Base-by-base conservation (phyloP, 2,888 invertebrate genomes). In the Sarcophaga rosellei region DNA sequence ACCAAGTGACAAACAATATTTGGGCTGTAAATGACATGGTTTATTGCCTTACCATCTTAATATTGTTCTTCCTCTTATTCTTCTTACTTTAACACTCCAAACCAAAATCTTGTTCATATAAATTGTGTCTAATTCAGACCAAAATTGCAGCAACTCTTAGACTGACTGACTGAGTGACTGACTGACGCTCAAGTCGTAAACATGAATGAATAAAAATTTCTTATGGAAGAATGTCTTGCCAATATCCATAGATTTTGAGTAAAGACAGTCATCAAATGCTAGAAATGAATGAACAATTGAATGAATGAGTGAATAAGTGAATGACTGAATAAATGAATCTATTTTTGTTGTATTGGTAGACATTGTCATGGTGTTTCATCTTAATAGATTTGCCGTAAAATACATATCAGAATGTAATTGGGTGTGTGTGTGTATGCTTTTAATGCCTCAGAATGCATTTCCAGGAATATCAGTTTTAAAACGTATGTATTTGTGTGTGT, bases 1-100 rank as follows among this genome's bases (percentile, higher is more conserved):
- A 65, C 81, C 78, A 84, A 86, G 70, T 84, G 86, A 84, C 86
- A 86, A 84, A 84, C 81, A 84, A 86, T 86, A 86, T 84, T 86
- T 81, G 61, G 35, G 81, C 81, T 84, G 84, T 74, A 75, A 78
- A 47, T 86, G 86, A 70, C 84, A 81, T 35, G 35, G 74, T 68
- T 57, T 78, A 74, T 57, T 73, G 44, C 45, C 45, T 44, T 45
- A 25, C 25, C 17, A 45, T 59, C 44, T 23, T 53, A 15, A 23
- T 53, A 20, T 69, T 25, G 53, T 17, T 53, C 53, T 47, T n/a
- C 23, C n/a, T 63, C 74, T 78, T 65, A 78, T 65, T 78, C 69
- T 53, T n/a, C 20, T 62, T 75, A 5, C 23, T 72, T 72, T 21
- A 47, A n/a, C 25, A 65, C 63, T 47, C 17, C 12, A 57, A 77